phyloP scores from a whole-genome alignment of 2,888 invertebrate genomes.

The Allacma fusca region DNA sequence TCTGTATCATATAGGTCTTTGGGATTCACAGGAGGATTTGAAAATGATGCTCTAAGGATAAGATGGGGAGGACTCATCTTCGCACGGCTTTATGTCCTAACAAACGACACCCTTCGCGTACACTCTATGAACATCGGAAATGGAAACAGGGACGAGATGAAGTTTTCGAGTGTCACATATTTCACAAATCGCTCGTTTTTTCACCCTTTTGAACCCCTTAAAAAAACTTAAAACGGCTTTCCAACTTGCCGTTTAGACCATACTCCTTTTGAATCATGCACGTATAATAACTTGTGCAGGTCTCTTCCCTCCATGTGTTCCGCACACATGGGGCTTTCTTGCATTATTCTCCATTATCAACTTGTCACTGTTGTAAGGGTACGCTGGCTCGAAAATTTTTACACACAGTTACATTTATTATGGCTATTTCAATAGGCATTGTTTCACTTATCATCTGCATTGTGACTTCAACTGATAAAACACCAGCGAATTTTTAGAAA shows the following conservation, averaged over 20 bases:
- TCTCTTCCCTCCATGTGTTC: conserved; percentile 39
- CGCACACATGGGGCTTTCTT: conserved; percentile 24
- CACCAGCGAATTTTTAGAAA: too few species aligned
- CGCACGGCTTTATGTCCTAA: conserved; percentile 22
- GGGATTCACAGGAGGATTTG: conserved; percentile 12
- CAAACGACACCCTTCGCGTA: conserved; percentile 31
- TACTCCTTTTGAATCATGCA: conserved; percentile 20
- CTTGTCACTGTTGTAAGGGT: neutral
- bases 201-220: conserved; percentile 34
- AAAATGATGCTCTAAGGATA: conserved; percentile 14
- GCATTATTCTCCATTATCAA: neutral
- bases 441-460: too few species aligned
- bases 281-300: neutral
- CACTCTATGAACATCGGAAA: conserved; percentile 38
- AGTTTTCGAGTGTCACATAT: conserved; percentile 45
- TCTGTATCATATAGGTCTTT: too few species aligned
- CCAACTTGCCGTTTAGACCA: conserved; percentile 25
- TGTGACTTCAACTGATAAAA: too few species aligned
- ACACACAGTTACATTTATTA: neutral
- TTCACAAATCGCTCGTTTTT: conserved; percentile 47
- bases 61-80: conserved; percentile 19
- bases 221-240: conserved; percentile 34
- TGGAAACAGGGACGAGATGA: conserved; percentile 37
- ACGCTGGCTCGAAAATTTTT: neutral
- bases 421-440: neutral